Evolutionary conservation across 2,113 vertebrate genomes (phyloP), one percentile per base, ranked within the genome.

Genomic region (Sphyrna mokarran): DNA sequence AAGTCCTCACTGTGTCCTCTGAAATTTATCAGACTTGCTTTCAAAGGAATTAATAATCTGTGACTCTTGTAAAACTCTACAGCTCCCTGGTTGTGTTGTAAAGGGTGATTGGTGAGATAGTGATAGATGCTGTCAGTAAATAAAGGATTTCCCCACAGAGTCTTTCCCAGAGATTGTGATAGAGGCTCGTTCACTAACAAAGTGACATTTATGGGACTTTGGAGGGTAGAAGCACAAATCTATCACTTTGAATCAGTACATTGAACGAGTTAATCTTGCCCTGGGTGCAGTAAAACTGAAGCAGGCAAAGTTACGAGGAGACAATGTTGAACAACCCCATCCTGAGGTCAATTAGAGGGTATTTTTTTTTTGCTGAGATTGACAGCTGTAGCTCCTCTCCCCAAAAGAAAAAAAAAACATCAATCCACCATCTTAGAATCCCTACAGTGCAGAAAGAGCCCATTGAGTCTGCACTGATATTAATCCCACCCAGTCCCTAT

Each of bases 131-230:
- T 72, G 69, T 89, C 13, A 18, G 54, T 61, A 54, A 10, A 89
- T n/a, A 29, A 61, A 61, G 87, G 37, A 54, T 72, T 33, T 95
- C 69, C 37, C 40, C 43, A 72, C 37, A 48, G 94, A 95, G 68
- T 16, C 94, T 72, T 70, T 95, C 8, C 26, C 11, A 3, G n/a
- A 43, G 40, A 72, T 68, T 95, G 4, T 95, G 43, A 95, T 95
- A 76, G 48, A 95, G 94, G 48, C 13, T 33, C 68, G 13, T 16
- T 18, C 69, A 76, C 94, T 20, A 95, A 76, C 94, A 95, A 76
- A 48, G 23, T 76, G 94, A 95, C 66, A 33, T 72, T 95, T 72
- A 95, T 76, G 94, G 48, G 29, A 48, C 94, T 95, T 95, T 37
- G 48, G 94, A 48, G 93, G 26, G 94, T 16, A 72, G 61, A 43